Percentiles rank a stretch among this genome's conserved stretches.
These are phyloP conservation scores for Proales similis DNA, from an alignment of 1,140 invertebrate species.

Conservation along the genomic window DNA sequence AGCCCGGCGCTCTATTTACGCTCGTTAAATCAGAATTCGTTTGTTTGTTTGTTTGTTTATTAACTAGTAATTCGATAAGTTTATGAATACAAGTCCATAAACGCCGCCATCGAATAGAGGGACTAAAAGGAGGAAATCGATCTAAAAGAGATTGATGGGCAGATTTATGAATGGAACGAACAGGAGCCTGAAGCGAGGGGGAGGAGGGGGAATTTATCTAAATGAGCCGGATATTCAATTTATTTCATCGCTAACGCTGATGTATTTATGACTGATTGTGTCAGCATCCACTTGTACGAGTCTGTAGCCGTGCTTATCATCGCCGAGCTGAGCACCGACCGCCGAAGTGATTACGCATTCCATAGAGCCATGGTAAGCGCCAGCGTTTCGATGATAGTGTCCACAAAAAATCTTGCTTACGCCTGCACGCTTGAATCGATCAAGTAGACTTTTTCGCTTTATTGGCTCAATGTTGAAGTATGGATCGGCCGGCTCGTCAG, in stretches of 20 bases:
- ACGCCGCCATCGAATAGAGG: no score
- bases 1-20: no score
- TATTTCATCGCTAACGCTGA: constrained; percentile 33
- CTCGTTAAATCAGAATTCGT: no score
- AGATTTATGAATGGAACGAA: not conserved
- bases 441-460: constrained; percentile 49
- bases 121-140: no score
- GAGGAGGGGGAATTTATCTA: not conserved
- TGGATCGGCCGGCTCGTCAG: constrained; percentile 48
- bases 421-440: constrained; percentile 50
- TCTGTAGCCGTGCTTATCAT: constrained; percentile 53
- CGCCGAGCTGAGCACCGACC: constrained; percentile 54
- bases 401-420: constrained; percentile 55
- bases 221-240: constrained; percentile 5
- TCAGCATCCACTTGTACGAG: constrained; percentile 52
- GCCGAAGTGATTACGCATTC: constrained; percentile 57
- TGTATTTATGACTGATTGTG: constrained; percentile 49
- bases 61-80: not conserved
- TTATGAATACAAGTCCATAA: not conserved
- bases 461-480: constrained; percentile 54
- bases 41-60: not conserved
- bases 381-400: constrained; percentile 59
- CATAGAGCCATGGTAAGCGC: constrained; percentile 49
- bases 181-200: not conserved
- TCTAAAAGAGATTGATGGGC: not conserved